A percentile compares a stretch with the other conserved stretches of the same genome.
Evolutionary conservation across 2,888 invertebrate species (phyloP).

Genomic region (Agrypnus murinus): DNA sequence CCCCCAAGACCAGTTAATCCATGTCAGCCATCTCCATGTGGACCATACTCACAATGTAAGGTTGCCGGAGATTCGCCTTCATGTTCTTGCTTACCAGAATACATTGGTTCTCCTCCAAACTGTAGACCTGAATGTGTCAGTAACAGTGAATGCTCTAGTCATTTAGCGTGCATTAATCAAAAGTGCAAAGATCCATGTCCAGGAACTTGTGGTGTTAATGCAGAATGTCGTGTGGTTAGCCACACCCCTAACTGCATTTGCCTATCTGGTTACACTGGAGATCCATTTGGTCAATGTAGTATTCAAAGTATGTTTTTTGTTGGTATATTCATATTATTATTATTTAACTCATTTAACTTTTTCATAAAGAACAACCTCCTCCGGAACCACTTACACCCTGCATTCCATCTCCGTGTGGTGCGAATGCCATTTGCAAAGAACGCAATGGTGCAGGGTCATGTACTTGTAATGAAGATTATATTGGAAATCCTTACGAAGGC

Average conservation of each 20-base stretch:
- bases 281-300: slow-evolving; percentile 80
- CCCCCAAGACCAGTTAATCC: slow-evolving; percentile 70
- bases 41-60: slow-evolving; percentile 77
- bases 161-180: slow-evolving; percentile 82
- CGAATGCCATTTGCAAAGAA: slow-evolving; percentile 81
- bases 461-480: slow-evolving; percentile 80
- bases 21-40: slow-evolving; percentile 84
- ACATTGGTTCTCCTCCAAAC: slow-evolving; percentile 80
- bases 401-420: slow-evolving; percentile 76
- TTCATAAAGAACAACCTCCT: slow-evolving; percentile 46
- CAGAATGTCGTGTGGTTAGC: slow-evolving; percentile 82
- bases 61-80: slow-evolving; percentile 73
- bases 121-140: slow-evolving; percentile 84
- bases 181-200: slow-evolving; percentile 86
- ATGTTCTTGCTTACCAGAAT: slow-evolving; percentile 78
- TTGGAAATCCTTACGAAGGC: slow-evolving; percentile 83
- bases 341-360: not conserved
- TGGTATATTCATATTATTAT: not conserved
- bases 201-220: slow-evolving; percentile 83
- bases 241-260: slow-evolving; percentile 83
- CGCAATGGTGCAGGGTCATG: slow-evolving; percentile 82
- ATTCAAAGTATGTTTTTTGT: slow-evolving; percentile 32
- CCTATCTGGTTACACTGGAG: slow-evolving; percentile 73
- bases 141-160: slow-evolving; percentile 81
- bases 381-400: slow-evolving; percentile 67